Evolutionary conservation across 2,113 vertebrate species (phyloP).

Genomic region (Xiphorhynchus elegans): DNA sequence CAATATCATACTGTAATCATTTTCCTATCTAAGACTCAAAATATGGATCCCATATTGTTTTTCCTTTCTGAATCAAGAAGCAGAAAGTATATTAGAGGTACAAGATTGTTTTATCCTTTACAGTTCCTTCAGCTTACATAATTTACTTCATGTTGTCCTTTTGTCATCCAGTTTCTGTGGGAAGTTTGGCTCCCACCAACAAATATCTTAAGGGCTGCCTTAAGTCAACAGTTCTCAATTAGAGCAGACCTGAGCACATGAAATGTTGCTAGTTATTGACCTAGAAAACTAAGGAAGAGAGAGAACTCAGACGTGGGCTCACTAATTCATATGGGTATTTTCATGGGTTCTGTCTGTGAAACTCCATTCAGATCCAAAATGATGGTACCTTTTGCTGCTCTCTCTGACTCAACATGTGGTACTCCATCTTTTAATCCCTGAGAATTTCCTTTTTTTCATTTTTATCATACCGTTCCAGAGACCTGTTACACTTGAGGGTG

Average conservation of each 20-base stretch:
- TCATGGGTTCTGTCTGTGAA: background rate
- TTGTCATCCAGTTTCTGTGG: background rate
- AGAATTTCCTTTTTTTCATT: background rate
- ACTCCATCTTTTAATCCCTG: background rate
- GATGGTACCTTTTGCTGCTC: background rate
- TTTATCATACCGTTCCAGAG: background rate
- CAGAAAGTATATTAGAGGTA: background rate
- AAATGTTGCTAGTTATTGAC: background rate
- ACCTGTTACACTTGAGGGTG: background rate
- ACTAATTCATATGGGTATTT: background rate
- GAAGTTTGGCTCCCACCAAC: background rate
- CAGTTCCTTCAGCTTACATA: background rate
- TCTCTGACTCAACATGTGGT: accelerated
- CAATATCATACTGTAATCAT: background rate
- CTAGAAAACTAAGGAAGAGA: background rate
- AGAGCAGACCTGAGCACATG: background rate
- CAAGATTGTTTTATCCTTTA: background rate
- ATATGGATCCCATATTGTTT: background rate
- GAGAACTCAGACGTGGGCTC: background rate
- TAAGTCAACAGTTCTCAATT: background rate
- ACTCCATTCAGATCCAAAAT: background rate
- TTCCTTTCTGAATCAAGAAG: background rate
- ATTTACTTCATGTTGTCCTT: background rate
- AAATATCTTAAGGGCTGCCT: background rate
- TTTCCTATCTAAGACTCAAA: background rate